Evolutionary conservation across 2,888 invertebrate genomes (phyloP).

Genomic region (Conchocele bisecta): DNA sequence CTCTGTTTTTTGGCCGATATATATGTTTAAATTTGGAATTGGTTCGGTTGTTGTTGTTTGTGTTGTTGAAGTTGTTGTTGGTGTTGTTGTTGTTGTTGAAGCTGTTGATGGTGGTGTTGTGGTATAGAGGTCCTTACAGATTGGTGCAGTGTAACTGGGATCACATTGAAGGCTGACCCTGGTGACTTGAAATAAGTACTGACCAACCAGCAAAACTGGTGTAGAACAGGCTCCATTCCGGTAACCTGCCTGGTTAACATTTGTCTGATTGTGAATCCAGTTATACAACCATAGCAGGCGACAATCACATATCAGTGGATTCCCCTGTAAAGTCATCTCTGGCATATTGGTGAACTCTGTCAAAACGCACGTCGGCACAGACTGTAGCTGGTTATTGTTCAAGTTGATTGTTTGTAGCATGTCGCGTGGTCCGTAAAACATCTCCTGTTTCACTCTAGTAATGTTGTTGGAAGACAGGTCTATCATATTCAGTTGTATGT

Average conservation of each 20-base stretch:
- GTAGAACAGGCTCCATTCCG: constrained; percentile 40
- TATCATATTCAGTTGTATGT: constrained; percentile 58
- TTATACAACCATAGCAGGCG: constrained; percentile 90
- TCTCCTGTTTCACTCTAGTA: constrained; percentile 59
- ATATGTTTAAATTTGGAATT: constrained; percentile 30
- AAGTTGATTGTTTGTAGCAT: constrained; percentile 61
- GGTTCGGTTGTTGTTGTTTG: neutral
- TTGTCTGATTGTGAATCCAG: constrained; percentile 33
- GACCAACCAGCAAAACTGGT: constrained; percentile 29
- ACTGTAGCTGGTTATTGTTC: constrained; percentile 60
- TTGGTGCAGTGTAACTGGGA: constrained; percentile 14
- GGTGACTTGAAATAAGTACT: constrained; percentile 29
- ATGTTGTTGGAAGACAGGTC: constrained; percentile 66
- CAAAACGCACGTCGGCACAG: constrained; percentile 69
- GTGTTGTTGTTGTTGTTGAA: constrained; percentile 32
- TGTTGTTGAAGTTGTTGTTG: neutral
- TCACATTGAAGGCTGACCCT: constrained; percentile 40
- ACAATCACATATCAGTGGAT: constrained; percentile 93
- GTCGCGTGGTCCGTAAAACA: constrained; percentile 67
- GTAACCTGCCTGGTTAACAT: neutral
- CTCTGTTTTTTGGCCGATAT: constrained; percentile 1
- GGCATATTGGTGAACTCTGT: constrained; percentile 55
- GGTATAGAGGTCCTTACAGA: constrained; percentile 51
- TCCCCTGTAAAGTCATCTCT: constrained; percentile 87
- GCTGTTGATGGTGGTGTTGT: constrained; percentile 48